Evolutionary conservation across 2,797 vertebrate species (phyloP), one percentile per base, ranked within the genome.

Genomic region (Chrosomus eos): DNA sequence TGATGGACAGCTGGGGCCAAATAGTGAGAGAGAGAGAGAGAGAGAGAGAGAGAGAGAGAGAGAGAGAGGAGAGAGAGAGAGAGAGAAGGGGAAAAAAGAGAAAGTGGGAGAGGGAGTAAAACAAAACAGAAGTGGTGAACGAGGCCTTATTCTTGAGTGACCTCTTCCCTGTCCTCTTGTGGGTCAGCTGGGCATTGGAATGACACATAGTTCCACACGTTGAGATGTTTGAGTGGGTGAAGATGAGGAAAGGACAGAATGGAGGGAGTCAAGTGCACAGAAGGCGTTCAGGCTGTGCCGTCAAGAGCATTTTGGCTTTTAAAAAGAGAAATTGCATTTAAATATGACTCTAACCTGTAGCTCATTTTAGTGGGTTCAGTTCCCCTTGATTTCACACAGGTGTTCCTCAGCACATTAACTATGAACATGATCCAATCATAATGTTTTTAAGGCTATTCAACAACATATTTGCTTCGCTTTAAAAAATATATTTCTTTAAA

Each of bases 141-240:
- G 80, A 90, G 91, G 91, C 91, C 92, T 88, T 90, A 81, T 86
- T 87, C 83, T 78, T 74, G 23, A 83, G 66, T 68, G 79, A 75
- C 70, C 72, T 66, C 36, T 87, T 81, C 67, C 70, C 68, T 85
- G 60, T 70, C n/a, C 86, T 80, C 58, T 89, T 72, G 90, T 91
- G 91, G 88, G 88, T 85, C 86, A 74, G 88, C 58, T 73, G 72
- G 87, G 89, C 86, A 88, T 31, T 88, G 89, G 87, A 92, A 89
- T 91, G 92, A 92, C 88, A 91, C 93, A 95, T 95, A 92, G 91
- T 92, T 93, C 83, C 88, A 92, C 88, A 90, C 71, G 18, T 84
- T 92, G 87, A 88, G 89, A 91, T 90, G 87, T 78, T 67, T 70
- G 36, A 81, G 68, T 73, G 28, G 72, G 51, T 66, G 80, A 76